Evolutionary conservation across 2,113 vertebrate species (phyloP), one percentile per base, ranked within the genome.

Genomic region (Macrotis lagotis): DNA sequence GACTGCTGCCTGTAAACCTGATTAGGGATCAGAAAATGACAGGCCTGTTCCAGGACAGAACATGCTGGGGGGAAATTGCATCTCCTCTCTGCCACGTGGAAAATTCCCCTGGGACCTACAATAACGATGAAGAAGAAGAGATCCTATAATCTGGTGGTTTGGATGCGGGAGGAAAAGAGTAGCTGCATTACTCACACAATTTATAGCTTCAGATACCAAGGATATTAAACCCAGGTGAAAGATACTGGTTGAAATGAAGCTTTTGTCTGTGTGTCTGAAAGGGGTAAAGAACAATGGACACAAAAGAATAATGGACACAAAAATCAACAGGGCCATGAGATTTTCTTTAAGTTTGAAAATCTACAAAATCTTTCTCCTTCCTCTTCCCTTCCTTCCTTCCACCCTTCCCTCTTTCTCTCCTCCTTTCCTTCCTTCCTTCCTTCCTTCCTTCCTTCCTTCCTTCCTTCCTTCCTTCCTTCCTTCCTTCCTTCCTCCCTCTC

Each of bases 121-220:
- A 93, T 51, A 48, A 16, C n/a, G 31, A 93, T 93, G 10, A 88
- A 28, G 44, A 52, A 10, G 44, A 95, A 90, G 89, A 89, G 83
- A 50, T 48, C 91, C 91, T 89, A 24, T 44, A 16, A 44, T 83
- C 16, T 83, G n/a, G 66, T 83, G 31, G 37, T 83, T 83, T 83
- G 66, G 37, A 74, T 19, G 37, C 16, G 22, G 37, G 59, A 74
- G 37, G 59, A 74, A 6, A n/a, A n/a, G 4, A 74, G 8, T 4
- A 83, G 66, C n/a, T 22, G 8, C 16, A 8, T 83, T 83, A 83
- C n/a, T 44, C 5, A n/a, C 37, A 44, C 16, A 44, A 83, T 74
- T 74, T n/a, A 22, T 74, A 44, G 37, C 16, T 83, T 83, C 66
- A 83, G 66, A 83, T 83, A 14, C 16, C 14, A 44, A 44, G 44